These are phyloP conservation scores for Tetraodon nigroviridis DNA, from an alignment of 2,113 vertebrate species.

Conservation along the genomic window DNA sequence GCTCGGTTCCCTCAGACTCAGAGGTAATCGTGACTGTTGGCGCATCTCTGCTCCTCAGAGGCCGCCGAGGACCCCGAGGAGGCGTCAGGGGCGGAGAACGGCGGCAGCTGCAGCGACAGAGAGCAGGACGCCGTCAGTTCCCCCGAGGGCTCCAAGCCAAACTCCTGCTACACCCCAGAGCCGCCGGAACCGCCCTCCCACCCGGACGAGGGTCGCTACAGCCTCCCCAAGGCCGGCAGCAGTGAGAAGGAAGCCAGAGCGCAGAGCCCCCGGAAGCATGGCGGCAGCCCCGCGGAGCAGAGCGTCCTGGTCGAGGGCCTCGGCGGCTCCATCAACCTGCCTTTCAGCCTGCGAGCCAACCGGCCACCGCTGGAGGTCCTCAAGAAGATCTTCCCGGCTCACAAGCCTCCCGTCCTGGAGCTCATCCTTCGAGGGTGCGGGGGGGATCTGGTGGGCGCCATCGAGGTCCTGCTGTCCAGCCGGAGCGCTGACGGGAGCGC, in stretches of 20 bases:
- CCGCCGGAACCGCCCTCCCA: slow-evolving; percentile 82
- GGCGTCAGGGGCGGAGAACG: slow-evolving; percentile 75
- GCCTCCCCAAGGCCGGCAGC: slow-evolving; percentile 72
- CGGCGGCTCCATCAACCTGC: slow-evolving; percentile 84
- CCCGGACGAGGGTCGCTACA: slow-evolving; percentile 78
- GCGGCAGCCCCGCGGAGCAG: slow-evolving; percentile 75
- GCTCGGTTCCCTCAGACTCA: too few relatives aligned
- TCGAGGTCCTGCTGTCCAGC: slow-evolving; percentile 93
- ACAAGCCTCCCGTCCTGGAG: slow-evolving; percentile 94
- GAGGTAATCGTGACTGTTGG: background rate
- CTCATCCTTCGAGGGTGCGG: slow-evolving; percentile 93
- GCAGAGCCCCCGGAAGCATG: slow-evolving; percentile 82
- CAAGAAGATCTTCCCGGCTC: slow-evolving; percentile 93
- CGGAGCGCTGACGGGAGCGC: slow-evolving; percentile 63
- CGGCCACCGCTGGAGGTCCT: slow-evolving; percentile 91
- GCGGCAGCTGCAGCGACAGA: slow-evolving; percentile 86
- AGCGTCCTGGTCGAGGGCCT: slow-evolving; percentile 88
- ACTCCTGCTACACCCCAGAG: slow-evolving; percentile 83
- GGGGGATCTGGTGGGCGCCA: slow-evolving; percentile 91
- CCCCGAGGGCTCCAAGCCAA: slow-evolving; percentile 82
- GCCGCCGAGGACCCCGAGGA: slow-evolving; percentile 83
- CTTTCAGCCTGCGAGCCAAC: slow-evolving; percentile 89
- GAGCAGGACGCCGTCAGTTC: slow-evolving; percentile 86
- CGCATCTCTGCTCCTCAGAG: slow-evolving; percentile 75
- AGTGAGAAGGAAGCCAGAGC: slow-evolving; percentile 72